A percentile compares a stretch with the other conserved stretches of the same genome.
Conservation (phyloP, 2,797 vertebrate genomes). For the Anguilla marmorata region DNA sequence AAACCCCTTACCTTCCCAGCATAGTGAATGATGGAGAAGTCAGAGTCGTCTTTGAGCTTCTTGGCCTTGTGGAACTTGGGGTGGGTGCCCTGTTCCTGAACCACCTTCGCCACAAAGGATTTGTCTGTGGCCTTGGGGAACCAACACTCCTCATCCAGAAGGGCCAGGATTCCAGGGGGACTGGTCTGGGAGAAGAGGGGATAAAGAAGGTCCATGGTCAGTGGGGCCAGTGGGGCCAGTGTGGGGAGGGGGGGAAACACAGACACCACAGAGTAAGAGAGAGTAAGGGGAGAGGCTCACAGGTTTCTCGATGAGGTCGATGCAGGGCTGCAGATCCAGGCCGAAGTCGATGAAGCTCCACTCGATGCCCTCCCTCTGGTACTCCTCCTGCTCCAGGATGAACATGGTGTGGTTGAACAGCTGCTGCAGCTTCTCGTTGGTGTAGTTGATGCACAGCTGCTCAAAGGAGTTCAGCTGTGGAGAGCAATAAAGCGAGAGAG, state of each 20-base stretch:
- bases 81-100: conserved; percentile 82
- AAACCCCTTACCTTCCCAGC: conserved; percentile 75
- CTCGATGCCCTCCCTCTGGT: conserved; percentile 97
- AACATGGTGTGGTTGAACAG: conserved; percentile 99
- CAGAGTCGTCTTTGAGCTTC: conserved; percentile 83
- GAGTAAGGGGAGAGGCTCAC: conserved; percentile 69
- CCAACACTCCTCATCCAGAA: conserved; percentile 87
- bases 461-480: conserved; percentile 93
- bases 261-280: not conserved
- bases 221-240: not conserved
- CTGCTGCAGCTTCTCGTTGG: conserved; percentile 98
- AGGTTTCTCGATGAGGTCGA: conserved; percentile 94
- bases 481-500: conserved; percentile 28
- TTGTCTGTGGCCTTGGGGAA: conserved; percentile 87
- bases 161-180: conserved; percentile 80
- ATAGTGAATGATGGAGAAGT: conserved; percentile 86
- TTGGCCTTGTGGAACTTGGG: conserved; percentile 85
- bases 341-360: conserved; percentile 99
- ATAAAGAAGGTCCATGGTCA: not conserved
- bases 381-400: conserved; percentile 98
- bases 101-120: conserved; percentile 83
- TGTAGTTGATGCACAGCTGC: conserved; percentile 98
- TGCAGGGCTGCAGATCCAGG: conserved; percentile 95
- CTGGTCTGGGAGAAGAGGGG: conserved; percentile 65
- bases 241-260: no score